These are phyloP conservation scores for Pheosia tremula DNA, from an alignment of 2,888 invertebrate genomes.

Conservation along the genomic window DNA sequence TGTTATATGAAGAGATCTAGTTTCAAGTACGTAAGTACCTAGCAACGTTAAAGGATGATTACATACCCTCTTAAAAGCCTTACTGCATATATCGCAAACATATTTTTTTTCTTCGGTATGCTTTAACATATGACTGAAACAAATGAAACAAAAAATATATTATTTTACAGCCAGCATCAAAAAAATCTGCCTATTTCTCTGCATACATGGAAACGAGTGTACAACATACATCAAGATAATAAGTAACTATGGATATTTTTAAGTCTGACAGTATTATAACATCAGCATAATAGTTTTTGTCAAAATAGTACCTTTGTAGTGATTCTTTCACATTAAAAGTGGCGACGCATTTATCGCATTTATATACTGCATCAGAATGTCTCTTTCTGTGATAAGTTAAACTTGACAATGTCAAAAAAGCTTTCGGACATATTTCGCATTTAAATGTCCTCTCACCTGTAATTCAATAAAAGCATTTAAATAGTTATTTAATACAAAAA, in stretches of 20 bases:
- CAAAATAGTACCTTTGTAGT: neutral
- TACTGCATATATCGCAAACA: constrained; percentile 59
- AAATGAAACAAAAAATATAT: neutral
- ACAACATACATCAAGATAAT: no score
- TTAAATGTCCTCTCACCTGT: constrained; percentile 53
- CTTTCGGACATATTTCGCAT: constrained; percentile 57
- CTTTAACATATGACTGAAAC: constrained; percentile 56
- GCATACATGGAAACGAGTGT: no score
- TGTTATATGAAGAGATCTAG: no score
- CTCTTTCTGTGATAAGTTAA: constrained; percentile 36
- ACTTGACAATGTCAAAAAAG: constrained; percentile 31
- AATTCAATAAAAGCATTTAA: constrained; percentile 21
- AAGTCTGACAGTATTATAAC: no score
- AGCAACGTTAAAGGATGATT: neutral
- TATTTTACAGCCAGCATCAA: neutral
- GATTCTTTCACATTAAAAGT: constrained; percentile 34
- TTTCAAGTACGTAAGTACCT: neutral
- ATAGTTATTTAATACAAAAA: neutral
- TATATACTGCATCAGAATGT: constrained; percentile 16
- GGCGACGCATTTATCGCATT: constrained; percentile 61
- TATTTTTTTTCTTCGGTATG: constrained; percentile 48
- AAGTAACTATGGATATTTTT: no score
- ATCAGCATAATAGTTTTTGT: neutral
- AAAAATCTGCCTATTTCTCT: no score
- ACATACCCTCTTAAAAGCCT: constrained; percentile 64